Evolutionary conservation across 2,888 invertebrate species (phyloP), one percentile per base, ranked within the genome.

Genomic region (Ommatoiulus sabulosus): DNA sequence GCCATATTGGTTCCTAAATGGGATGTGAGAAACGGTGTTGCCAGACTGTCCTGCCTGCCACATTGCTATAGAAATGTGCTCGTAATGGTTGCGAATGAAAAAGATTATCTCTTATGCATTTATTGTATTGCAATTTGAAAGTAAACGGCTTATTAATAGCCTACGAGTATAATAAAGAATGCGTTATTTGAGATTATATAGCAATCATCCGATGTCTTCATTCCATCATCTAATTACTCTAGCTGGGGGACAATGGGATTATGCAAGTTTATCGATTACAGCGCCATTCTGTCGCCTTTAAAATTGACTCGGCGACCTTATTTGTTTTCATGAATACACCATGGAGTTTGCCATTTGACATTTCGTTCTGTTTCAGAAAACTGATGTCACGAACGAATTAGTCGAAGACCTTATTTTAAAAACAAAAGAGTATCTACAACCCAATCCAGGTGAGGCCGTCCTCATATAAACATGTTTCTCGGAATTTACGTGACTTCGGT

Each of bases 351-450:
- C 63, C 63, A 63, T 63, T 63, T 63, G 85, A 85, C 44, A 44
- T 85, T 44, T 35, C 20, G 17, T 87, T 87, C 15, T 20, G 89
- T 84, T 91, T 72, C 93, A 98, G 98, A 99, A 98, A 96, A 98
- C 99, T 91, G 99, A 99, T 93, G 97, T 99, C 89, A 99, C 98
- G 90, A 97, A 96, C 92, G 99, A 99, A 93, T 94, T 99, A 92
- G 98, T 99, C 63, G 99, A 99, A 93, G 99, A 99, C 92, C 93
- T 99, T 91, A 98, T 99, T 93, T 94, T 96, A 91, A 98, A 99
- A 94, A 99, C 99, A 89, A 99, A 98, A 94, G 99, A 99, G 94
- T 99, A 97, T 93, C 95, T 99, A 85, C 99, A 99, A 93, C 99
- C 99, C 88, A 99, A 99, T 94, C 99, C 99, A 89, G 98, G 93